phyloP scores from a whole-genome alignment of 2,113 vertebrate species.

The Syngnathoides biaculeatus region DNA sequence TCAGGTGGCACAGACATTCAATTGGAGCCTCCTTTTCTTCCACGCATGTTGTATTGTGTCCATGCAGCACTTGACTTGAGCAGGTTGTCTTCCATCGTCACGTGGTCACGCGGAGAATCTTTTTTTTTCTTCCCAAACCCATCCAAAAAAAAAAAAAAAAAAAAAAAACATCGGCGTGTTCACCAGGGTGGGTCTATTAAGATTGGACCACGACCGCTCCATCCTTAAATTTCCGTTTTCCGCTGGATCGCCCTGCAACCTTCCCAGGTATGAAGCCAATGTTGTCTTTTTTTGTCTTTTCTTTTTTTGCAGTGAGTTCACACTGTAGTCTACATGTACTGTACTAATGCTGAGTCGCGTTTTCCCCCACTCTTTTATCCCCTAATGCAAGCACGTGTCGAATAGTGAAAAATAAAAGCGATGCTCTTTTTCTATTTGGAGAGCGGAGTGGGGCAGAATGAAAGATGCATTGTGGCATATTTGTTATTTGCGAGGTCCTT shows the following conservation, averaged over 20 bases:
- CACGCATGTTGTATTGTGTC: background rate
- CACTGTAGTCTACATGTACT: background rate
- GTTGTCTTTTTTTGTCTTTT: background rate
- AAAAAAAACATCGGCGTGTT: too few species aligned
- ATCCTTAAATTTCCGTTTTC: background rate
- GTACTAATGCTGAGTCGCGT: background rate
- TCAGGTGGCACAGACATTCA: too few species aligned
- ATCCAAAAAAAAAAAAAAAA: conserved; percentile 19
- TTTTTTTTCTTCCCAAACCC: conserved; percentile 23
- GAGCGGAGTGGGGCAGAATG: background rate
- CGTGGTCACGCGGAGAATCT: conserved; percentile 53
- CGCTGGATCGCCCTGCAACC: conserved; percentile 21
- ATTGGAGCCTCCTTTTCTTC: background rate
- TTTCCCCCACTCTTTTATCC: background rate
- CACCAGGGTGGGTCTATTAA: conserved; percentile 12
- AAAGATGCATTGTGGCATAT: background rate
- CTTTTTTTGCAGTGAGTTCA: conserved; percentile 4
- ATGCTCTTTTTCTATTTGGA: too few species aligned
- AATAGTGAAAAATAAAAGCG: background rate
- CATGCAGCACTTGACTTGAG: conserved; percentile 18
- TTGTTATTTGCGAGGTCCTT: background rate
- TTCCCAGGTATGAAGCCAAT: conserved; percentile 50
- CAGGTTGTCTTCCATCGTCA: conserved; percentile 53
- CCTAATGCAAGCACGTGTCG: too few species aligned
- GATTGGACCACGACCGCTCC: conserved; percentile 13